Conservation (phyloP, 2,113 vertebrate genomes). For the Eonycteris spelaea region DNA sequence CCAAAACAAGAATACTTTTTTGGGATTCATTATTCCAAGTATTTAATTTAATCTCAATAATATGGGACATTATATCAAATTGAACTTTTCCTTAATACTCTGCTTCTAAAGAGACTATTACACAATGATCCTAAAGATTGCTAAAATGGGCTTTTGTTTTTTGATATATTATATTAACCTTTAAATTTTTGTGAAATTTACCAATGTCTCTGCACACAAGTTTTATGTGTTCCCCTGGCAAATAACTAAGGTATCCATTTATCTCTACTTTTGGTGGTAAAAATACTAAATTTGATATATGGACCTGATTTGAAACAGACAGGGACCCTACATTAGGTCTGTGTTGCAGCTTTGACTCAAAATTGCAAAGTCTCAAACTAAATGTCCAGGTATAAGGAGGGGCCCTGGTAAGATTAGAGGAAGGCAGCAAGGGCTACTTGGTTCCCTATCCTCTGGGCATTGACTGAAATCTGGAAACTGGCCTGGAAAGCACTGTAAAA, state of each 20-base stretch:
- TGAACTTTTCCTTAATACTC: background rate
- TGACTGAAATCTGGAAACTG: background rate
- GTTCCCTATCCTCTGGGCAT: background rate
- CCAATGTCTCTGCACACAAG: background rate
- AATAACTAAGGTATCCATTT: background rate
- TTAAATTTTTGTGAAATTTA: background rate
- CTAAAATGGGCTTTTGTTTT: background rate
- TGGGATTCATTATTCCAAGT: background rate
- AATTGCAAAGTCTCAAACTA: background rate
- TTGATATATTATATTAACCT: background rate
- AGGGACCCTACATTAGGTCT: background rate
- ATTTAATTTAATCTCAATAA: constrained; percentile 5
- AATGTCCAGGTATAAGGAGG: background rate
- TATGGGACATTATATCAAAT: background rate
- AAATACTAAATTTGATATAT: background rate
- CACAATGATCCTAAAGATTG: background rate
- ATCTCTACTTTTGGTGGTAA: background rate
- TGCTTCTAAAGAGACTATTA: background rate
- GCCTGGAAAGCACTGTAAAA: background rate
- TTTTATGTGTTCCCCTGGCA: background rate
- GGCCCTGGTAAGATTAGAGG: background rate
- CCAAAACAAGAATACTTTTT: background rate
- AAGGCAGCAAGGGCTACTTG: background rate
- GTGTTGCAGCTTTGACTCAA: background rate
- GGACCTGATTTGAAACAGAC: background rate